Conservation (phyloP, 2,888 invertebrate species). For the Choreutis nemorana region DNA sequence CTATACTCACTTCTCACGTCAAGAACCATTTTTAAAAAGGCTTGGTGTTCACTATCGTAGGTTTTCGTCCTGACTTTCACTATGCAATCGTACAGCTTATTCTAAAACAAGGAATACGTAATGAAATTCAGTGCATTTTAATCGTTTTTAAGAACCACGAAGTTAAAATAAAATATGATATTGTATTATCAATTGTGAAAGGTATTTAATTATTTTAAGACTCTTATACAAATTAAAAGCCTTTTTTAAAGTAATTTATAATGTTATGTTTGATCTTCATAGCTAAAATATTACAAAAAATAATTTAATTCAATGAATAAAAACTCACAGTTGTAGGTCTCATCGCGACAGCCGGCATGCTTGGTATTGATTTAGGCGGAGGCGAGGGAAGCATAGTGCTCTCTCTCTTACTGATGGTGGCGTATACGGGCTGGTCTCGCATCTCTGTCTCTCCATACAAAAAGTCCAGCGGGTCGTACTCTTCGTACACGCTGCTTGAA, state of each 20-base stretch:
- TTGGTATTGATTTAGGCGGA: conserved; percentile 50
- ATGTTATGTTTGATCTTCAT: too few species aligned
- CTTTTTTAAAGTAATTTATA: too few species aligned
- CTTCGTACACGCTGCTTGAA: conserved; percentile 56
- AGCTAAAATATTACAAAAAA: background rate
- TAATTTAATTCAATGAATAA: background rate
- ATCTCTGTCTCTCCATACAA: conserved; percentile 58
- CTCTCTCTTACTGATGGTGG: conserved; percentile 44
- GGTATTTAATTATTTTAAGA: too few species aligned
- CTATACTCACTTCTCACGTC: conserved; percentile 74
- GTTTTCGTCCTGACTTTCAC: conserved; percentile 70
- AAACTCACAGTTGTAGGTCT: conserved; percentile 46
- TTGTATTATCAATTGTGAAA: too few species aligned
- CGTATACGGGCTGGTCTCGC: conserved; percentile 52
- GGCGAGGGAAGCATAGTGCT: conserved; percentile 43
- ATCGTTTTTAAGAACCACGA: too few species aligned
- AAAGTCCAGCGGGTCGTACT: conserved; percentile 58
- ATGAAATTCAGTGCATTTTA: too few species aligned
- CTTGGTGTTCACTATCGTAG: conserved; percentile 80
- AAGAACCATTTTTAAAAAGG: conserved; percentile 85
- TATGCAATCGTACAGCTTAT: conserved; percentile 77
- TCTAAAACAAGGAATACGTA: too few species aligned
- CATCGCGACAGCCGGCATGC: conserved; percentile 38
- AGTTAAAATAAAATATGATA: too few species aligned
- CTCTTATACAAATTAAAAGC: too few species aligned